Evolutionary conservation across 2,888 invertebrate species (phyloP), one percentile per base, ranked within the genome.

Genomic region (Spatulosminthurus flaviceps): DNA sequence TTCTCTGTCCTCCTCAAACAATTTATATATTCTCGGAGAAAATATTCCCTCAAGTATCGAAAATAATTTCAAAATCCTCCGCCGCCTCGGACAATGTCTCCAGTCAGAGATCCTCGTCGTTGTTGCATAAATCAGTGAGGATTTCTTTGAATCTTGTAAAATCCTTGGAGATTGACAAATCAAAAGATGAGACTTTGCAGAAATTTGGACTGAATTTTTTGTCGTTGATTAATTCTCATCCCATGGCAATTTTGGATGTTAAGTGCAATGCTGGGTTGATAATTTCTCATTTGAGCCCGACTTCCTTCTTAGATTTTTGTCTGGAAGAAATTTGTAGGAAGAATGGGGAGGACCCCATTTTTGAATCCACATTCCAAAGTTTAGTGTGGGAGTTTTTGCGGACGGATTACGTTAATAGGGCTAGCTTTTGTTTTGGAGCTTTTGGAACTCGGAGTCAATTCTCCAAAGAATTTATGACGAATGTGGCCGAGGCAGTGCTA

Each of bases 261-360:
- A 80, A 81, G 24, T 84, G 83, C 43, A 84, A 82, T 66, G 79
- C 80, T 51, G 83, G 84, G 29, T 72, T 84, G 13, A 76, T 78
- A 29, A 28, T 83, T 9, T 81, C 82, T 21, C 79, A 83, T 61
- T 43, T 76, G 28, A 42, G 21, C 13, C 21, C 26, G 13, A 41
- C 1, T 19, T 21, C 22, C 22, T 76, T 67, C 34, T 1, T 76
- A n/a, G 67, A 76, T 13, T n/a, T 11, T 60, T 75, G 9, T 24
- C 9, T 28, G 4, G 19, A 51, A 16, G 7, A 2, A 34, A 34
- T 78, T 24, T 60, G 22, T 4, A n/a, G 0, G n/a, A 72, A 72
- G 16, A 7, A 11, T 21, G 19, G 1, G 16, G 51, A 51, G n/a
- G 16, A 2, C 9, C 16, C 16, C 4, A 2, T 51, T 51, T 2